phyloP scores from a whole-genome alignment of 2,113 vertebrate species.

The Amphiprion percula region DNA sequence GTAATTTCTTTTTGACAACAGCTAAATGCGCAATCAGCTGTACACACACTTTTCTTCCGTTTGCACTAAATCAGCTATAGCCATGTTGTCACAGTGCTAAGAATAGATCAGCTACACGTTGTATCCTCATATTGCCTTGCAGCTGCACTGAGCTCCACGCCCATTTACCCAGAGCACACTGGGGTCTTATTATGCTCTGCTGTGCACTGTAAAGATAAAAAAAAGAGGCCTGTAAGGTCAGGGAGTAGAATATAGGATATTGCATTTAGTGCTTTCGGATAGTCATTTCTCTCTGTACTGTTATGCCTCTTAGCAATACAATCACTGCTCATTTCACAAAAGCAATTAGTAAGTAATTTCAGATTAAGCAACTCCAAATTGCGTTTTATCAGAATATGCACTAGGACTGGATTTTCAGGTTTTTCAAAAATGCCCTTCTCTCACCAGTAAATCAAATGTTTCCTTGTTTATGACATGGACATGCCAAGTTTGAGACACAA shows the following conservation, averaged over 20 bases:
- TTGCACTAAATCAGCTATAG: conserved; percentile 41
- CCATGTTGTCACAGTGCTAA: conserved; percentile 72
- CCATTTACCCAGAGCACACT: conserved; percentile 60
- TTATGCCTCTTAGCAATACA: not conserved
- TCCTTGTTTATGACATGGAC: no score
- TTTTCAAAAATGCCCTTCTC: no score
- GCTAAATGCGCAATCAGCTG: not conserved
- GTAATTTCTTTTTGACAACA: no score
- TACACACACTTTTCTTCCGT: conserved; percentile 21
- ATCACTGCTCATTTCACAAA: not conserved
- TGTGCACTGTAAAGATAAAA: conserved; percentile 29
- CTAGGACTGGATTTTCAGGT: not conserved
- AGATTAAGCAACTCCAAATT: not conserved
- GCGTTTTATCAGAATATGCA: not conserved
- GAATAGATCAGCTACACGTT: conserved; percentile 74
- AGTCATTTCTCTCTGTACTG: not conserved
- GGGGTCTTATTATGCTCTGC: conserved; percentile 50
- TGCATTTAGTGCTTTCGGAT: conserved; percentile 3
- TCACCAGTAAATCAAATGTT: no score
- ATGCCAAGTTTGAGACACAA: no score
- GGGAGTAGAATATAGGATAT: conserved; percentile 4
- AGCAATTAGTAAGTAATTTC: not conserved
- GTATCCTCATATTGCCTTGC: conserved; percentile 57
- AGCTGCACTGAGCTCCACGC: conserved; percentile 66
- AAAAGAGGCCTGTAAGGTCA: conserved; percentile 13